phyloP scores from a whole-genome alignment of 1,140 invertebrate species.

The Lepidurus apus region DNA sequence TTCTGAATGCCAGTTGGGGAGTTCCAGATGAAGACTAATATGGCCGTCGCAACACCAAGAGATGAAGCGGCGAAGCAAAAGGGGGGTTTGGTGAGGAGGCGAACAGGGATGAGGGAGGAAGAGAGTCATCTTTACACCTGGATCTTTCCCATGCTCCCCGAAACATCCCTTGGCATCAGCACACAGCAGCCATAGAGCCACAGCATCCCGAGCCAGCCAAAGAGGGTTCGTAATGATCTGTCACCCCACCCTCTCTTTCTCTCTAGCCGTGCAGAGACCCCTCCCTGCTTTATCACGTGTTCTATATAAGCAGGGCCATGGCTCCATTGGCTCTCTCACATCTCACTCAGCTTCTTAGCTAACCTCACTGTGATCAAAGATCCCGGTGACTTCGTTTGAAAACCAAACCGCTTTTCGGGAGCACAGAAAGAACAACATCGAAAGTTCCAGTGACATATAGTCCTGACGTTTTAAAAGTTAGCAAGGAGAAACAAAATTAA shows the following conservation, averaged over 20 bases:
- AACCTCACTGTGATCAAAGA: slow-evolving; percentile 12
- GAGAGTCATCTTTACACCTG: slow-evolving; percentile 18
- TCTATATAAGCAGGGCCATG: slow-evolving; percentile 19
- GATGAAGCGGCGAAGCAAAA: not conserved
- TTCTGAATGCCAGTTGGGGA: not conserved
- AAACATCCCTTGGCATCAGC: not conserved
- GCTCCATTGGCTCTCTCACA: slow-evolving; percentile 17
- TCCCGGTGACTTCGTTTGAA: not conserved
- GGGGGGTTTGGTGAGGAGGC: not conserved
- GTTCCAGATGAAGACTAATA: not conserved
- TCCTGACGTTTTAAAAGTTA: not conserved
- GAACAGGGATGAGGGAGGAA: not conserved
- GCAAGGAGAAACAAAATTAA: not conserved
- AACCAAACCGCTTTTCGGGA: not conserved
- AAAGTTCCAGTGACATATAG: not conserved
- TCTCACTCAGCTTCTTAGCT: slow-evolving; percentile 21
- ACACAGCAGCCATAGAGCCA: not conserved
- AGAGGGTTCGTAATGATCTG: slow-evolving; percentile 10
- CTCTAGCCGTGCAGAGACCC: not conserved
- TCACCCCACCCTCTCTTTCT: not conserved
- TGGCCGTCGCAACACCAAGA: not conserved
- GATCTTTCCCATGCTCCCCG: slow-evolving; percentile 12
- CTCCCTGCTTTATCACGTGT: slow-evolving; percentile 21
- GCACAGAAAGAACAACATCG: not conserved
- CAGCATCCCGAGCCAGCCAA: slow-evolving; percentile 13